These are phyloP conservation scores for Platysteira castanea DNA, from an alignment of 2,113 vertebrate species.

Conservation along the genomic window DNA sequence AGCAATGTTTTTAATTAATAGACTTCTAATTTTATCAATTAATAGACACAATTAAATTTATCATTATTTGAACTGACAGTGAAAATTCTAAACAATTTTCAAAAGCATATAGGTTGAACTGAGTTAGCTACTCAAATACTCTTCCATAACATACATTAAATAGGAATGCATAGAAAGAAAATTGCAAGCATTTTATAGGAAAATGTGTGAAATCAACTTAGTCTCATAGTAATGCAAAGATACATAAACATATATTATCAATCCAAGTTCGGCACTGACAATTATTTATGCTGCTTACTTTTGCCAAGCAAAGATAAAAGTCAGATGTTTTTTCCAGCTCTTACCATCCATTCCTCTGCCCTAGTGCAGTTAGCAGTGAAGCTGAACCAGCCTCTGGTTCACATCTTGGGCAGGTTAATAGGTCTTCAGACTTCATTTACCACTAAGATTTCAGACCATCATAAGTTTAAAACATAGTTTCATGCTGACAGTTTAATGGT, in stretches of 20 bases:
- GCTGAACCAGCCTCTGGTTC: conserved; percentile 33
- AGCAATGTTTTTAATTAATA: background rate
- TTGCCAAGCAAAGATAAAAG: background rate
- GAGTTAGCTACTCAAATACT: background rate
- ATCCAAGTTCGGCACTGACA: background rate
- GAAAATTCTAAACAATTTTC: background rate
- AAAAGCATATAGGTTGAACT: background rate
- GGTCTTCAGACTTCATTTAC: conserved; percentile 67
- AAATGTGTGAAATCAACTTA: background rate
- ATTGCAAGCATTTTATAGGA: background rate
- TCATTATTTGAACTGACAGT: background rate
- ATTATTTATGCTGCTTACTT: background rate
- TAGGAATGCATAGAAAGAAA: background rate
- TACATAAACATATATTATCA: background rate
- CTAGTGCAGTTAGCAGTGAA: background rate
- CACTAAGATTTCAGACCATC: conserved; percentile 48
- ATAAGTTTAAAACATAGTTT: conserved; percentile 65
- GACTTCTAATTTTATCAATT: background rate
- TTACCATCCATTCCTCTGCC: background rate
- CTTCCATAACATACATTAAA: background rate
- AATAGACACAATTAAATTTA: background rate
- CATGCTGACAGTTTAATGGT: conserved; percentile 74
- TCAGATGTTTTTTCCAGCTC: background rate
- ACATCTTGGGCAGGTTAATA: conserved; percentile 60
- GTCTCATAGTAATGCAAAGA: background rate